Evolutionary conservation across 2,113 vertebrate genomes (phyloP).

Genomic region (Hydrochoerus hydrochaeris): DNA sequence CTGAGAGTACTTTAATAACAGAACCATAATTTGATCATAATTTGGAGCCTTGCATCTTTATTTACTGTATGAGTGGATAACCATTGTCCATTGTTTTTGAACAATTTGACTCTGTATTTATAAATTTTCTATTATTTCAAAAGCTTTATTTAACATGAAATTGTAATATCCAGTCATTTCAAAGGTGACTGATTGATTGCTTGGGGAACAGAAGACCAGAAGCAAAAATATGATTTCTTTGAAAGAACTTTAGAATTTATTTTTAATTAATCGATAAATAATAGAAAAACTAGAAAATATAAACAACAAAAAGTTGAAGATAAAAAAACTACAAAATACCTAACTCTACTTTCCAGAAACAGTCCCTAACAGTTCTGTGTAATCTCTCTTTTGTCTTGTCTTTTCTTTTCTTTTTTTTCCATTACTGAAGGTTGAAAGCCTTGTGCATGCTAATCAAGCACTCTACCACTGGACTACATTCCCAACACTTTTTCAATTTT

Average conservation of each 20-base stretch:
- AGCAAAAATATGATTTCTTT: conserved; percentile 35
- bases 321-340: neutral
- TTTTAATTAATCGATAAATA: conserved; percentile 38
- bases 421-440: neutral
- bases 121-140: conserved; percentile 18
- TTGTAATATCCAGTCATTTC: conserved; percentile 50
- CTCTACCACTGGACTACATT: neutral
- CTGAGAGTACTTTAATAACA: conserved; percentile 42
- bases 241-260: conserved; percentile 52
- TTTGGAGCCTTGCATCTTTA: conserved; percentile 39
- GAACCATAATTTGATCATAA: conserved; percentile 8
- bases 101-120: conserved; percentile 45
- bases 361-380: conserved; percentile 9
- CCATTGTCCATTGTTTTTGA: conserved; percentile 41
- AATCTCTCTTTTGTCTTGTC: neutral
- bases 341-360: conserved; percentile 10
- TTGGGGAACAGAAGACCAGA: conserved; percentile 38
- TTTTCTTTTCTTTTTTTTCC: too few species aligned
- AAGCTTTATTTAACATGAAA: conserved; percentile 50
- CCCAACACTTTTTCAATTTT: neutral
- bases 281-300: conserved; percentile 33
- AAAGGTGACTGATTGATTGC: conserved; percentile 55
- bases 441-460: neutral
- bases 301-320: conserved; percentile 27
- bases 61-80: neutral